Base-by-base conservation (phyloP, 2,113 vertebrate species). In the Crotophaga sulcirostris region DNA sequence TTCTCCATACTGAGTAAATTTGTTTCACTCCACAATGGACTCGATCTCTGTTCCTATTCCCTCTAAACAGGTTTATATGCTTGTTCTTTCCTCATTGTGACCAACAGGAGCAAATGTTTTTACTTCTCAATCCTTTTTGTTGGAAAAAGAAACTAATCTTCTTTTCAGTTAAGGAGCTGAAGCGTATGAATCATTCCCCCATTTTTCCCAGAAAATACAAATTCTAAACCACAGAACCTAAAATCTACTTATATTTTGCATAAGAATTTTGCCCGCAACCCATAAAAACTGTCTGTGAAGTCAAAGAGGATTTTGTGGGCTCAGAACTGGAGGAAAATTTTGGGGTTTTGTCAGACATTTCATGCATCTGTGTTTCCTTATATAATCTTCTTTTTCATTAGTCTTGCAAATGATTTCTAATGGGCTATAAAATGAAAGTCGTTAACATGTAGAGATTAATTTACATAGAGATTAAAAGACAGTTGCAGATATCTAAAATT, bases 221-320 rank as follows among this genome's bases (percentile, higher is more conserved):
- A 75, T 28, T 78, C 10, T 56, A 84, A 94, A 92, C 78, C 52
- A 84, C 34, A 87, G 64, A 86, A 90, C 14, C 29, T 54, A 70
- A 93, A 90, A 94, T 78, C 89, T 80, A 31, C 68, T 94, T 95
- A 81, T 44, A 56, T 68, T 93, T 56, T 31, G 9, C 29, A 12
- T 62, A 59, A 70, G 55, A 80, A 20, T 74, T 95, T 70, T 81
- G 47, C 36, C 44, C 47, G 44, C 26, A 87, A 78, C 11, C 8
- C 34, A 55, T 51, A 89, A 81, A 90, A 84, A 25, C 36, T 23
- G 60, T 6, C 73, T 33, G 9, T 2, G 1, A 92, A 91, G 40
- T 68, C 81, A 78, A 94, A 87, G 38, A 78, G 58, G 89, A 94
- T 94, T 91, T 91, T 68, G 13, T 28, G 91, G 56, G 25, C 66